These are phyloP conservation scores for Drosophila picticornis DNA, from an alignment of 2,888 invertebrate genomes.

Conservation along the genomic window DNA sequence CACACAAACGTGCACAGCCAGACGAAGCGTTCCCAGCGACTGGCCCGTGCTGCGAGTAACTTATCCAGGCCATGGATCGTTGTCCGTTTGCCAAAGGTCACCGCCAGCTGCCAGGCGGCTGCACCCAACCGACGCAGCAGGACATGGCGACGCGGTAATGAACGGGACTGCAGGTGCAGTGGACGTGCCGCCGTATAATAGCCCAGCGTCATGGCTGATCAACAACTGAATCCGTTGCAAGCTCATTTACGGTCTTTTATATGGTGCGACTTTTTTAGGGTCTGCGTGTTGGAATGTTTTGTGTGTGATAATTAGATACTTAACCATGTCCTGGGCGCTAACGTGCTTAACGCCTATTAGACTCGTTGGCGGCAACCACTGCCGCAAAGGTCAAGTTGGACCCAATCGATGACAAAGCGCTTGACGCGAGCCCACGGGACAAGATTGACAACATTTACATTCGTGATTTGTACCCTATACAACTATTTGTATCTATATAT, in stretches of 20 bases:
- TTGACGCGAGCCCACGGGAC: constrained; percentile 27
- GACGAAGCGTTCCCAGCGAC: constrained; percentile 74
- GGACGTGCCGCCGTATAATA: constrained; percentile 53
- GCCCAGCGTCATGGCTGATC: constrained; percentile 58
- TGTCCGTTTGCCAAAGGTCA: constrained; percentile 76
- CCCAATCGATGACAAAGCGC: constrained; percentile 39
- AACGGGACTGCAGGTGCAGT: constrained; percentile 17
- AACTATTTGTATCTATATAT: constrained; percentile 20
- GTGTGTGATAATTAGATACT: constrained; percentile 57
- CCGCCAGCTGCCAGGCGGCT: constrained; percentile 63
- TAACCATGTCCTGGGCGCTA: constrained; percentile 28
- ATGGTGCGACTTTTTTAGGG: constrained; percentile 5
- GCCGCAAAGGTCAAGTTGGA: constrained; percentile 47
- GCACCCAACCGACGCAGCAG: constrained; percentile 31
- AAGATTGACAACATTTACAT: constrained; percentile 44
- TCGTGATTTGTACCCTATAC: constrained; percentile 4
- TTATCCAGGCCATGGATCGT: constrained; percentile 82
- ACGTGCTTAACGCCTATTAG: constrained; percentile 68
- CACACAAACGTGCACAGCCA: constrained; percentile 80
- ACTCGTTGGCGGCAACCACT: constrained; percentile 22
- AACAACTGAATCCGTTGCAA: constrained; percentile 41
- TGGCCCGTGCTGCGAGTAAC: constrained; percentile 63
- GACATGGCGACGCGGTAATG: constrained; percentile 25
- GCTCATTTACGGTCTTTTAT: constrained; percentile 53
- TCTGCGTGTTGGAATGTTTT: constrained; percentile 50